These are phyloP conservation scores for Cheirogaleus major DNA, from an alignment of 2,797 vertebrate species.

Conservation along the genomic window DNA sequence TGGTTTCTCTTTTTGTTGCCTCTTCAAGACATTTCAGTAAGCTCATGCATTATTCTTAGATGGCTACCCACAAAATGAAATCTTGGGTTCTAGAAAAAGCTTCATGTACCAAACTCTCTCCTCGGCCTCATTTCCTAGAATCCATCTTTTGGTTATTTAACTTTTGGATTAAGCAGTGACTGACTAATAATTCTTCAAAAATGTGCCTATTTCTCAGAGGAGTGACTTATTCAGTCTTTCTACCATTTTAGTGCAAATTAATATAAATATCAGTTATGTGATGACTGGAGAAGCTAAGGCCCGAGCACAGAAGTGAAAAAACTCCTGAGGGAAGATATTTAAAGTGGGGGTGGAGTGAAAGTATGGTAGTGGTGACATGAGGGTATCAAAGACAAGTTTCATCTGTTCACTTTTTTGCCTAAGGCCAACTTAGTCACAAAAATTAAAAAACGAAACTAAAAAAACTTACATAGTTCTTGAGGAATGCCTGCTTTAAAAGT, in stretches of 20 bases:
- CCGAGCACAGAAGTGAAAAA: neutral
- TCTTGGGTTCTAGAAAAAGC: neutral
- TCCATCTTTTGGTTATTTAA: neutral
- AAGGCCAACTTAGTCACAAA: neutral
- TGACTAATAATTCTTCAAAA: neutral
- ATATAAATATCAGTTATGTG: constrained; percentile 19
- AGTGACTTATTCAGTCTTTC: neutral
- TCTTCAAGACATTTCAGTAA: constrained; percentile 28
- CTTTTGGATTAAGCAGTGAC: neutral
- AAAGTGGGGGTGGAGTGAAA: neutral
- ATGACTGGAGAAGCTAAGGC: neutral
- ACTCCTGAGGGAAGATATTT: neutral
- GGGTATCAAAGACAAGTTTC: neutral
- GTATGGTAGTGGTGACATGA: neutral
- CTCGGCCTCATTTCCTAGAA: neutral
- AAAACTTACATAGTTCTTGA: constrained; percentile 8
- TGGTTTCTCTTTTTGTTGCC: neutral
- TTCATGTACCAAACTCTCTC: neutral
- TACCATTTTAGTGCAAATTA: neutral
- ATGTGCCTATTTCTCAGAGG: neutral
- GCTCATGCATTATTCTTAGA: constrained; percentile 9
- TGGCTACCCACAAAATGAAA: neutral
- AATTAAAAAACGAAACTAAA: neutral
- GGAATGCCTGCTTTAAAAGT: neutral
- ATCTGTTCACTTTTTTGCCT: neutral